These are phyloP conservation scores for Neosalanx taihuensis DNA, from an alignment of 2,797 vertebrate genomes.

Conservation along the genomic window DNA sequence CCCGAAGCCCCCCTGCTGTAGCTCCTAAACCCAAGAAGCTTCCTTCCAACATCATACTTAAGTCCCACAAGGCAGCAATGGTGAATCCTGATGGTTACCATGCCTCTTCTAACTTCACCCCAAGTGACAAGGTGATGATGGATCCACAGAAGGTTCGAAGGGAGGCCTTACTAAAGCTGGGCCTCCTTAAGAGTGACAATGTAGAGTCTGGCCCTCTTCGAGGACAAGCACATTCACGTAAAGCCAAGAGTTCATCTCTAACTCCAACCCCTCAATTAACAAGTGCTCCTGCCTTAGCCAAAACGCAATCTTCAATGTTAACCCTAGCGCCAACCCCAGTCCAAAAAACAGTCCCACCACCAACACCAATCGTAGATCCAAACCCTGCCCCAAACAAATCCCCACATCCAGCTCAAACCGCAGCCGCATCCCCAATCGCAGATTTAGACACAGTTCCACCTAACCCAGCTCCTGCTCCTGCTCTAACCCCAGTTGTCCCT, in stretches of 20 bases:
- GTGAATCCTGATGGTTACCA: conserved; percentile 22
- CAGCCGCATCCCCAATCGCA: background rate
- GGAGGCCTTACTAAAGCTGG: conserved; percentile 88
- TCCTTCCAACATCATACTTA: conserved; percentile 87
- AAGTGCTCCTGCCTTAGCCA: background rate
- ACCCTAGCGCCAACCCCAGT: conserved; percentile 6
- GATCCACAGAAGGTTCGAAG: conserved; percentile 72
- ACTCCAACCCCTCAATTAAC: conserved; percentile 11
- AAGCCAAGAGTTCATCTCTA: conserved; percentile 49
- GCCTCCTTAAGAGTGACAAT: conserved; percentile 77
- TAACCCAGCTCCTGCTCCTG: too few species aligned
- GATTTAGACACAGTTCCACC: too few species aligned
- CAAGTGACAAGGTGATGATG: conserved; percentile 38
- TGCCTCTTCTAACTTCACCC: background rate
- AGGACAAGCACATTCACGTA: conserved; percentile 47
- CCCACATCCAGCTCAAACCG: background rate
- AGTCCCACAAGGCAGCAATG: conserved; percentile 60
- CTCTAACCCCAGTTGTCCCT: background rate
- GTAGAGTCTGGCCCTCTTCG: conserved; percentile 25
- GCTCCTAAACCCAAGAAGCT: conserved; percentile 86
- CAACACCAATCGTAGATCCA: conserved; percentile 9
- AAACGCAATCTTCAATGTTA: background rate
- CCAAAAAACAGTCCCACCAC: conserved; percentile 11
- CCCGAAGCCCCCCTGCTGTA: conserved; percentile 75
- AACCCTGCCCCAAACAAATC: background rate